A percentile compares a stretch with the other conserved stretches of the same genome.
These are phyloP conservation scores for Caranx ignobilis DNA, from an alignment of 2,113 vertebrate genomes.

Conservation along the genomic window DNA sequence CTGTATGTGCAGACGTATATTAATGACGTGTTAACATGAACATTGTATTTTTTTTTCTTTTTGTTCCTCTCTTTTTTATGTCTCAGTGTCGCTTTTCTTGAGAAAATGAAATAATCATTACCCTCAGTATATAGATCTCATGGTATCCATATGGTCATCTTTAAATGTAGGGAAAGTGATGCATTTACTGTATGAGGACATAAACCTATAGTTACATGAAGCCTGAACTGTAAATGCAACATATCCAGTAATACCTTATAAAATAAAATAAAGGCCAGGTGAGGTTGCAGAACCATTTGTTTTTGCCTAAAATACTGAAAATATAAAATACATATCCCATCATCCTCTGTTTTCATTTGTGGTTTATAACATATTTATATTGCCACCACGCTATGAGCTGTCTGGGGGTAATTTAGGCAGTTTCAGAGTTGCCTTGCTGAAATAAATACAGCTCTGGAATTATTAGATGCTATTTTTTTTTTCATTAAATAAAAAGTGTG, in stretches of 20 bases:
- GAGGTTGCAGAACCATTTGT: background rate
- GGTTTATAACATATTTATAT: background rate
- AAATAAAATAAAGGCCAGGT: background rate
- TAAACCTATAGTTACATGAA: background rate
- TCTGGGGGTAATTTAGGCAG: background rate
- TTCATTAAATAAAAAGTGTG: background rate
- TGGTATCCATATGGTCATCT: background rate
- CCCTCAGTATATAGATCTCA: background rate
- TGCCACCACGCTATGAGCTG: background rate
- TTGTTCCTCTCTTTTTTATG: background rate
- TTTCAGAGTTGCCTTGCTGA: background rate
- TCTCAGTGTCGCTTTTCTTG: background rate
- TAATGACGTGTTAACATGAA: background rate
- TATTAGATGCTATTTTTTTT: background rate
- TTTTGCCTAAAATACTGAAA: background rate
- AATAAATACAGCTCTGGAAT: slow-evolving; percentile 18
- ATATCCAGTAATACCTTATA: background rate
- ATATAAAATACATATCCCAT: background rate
- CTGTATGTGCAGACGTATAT: slow-evolving; percentile 3
- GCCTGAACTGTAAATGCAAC: background rate
- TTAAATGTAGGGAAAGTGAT: background rate
- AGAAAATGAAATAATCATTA: background rate
- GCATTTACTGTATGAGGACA: background rate
- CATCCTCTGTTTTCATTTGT: too few relatives aligned
- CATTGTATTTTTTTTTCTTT: background rate